Base-by-base conservation (phyloP, 1,140 invertebrate genomes). In the Drosophila triauraria region DNA sequence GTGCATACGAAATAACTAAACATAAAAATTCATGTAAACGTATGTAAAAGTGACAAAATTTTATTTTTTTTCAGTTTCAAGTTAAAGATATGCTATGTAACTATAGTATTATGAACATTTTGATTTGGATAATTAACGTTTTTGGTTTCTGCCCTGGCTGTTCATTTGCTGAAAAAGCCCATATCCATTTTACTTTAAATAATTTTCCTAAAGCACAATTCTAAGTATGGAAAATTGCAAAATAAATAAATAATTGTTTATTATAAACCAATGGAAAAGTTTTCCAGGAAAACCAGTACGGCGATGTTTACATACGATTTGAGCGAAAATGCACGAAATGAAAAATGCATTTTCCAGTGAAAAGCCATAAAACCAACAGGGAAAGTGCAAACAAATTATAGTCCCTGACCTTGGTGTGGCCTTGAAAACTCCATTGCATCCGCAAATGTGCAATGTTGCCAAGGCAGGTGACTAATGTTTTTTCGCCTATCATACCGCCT, bases 281-380 rank as follows among this genome's bases (percentile, higher is more conserved):
- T n/a, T n/a, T n/a, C n/a, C n/a, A n/a, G n/a, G n/a, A n/a, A 44
- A 65, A 38, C 20, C 12, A 30, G 20, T 10, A 15, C 2, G 17
- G 7, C 9, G 8, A 25, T 46, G n/a, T n/a, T 38, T 38, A n/a
- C 23, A 13, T 40, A n/a, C n/a, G 10, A 65, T 15, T 67, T n/a
- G 6, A 15, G 38, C 2, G 10, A 50, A 35, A 44, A 17, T 30
- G 2, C 7, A 44, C 30, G 1, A 17, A 54, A 27, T 20, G 23
- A 43, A 12, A 67, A 68, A 47, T 70, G 42, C 50, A 70, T 48
- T 70, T 71, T 48, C 50, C 42, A 47, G 43, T 25, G 68, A 56
- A 71, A 69, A 40, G 42, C 43, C 50, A 32, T 44, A 42, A 47
- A 20, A 71, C 57, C 50, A 71, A 57, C 20, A 13, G 35, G 32